Evolutionary conservation across 2,797 vertebrate genomes (phyloP), one percentile per base, ranked within the genome.

Genomic region (Squalus acanthias): DNA sequence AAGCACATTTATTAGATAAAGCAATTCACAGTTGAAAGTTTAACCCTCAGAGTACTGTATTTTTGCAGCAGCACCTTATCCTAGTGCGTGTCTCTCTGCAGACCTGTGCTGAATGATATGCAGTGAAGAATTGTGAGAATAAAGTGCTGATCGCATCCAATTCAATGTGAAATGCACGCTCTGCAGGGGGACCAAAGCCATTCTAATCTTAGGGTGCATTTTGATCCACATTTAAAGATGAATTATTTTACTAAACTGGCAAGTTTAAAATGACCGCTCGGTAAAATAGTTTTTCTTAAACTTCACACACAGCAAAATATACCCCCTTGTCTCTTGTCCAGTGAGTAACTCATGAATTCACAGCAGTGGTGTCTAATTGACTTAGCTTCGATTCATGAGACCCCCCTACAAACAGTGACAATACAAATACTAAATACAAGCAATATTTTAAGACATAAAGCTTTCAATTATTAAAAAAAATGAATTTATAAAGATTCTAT

Each of bases 31-130:
- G 10, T 95, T 72, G 94, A 74, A 46, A 72, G 94, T 74, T 95
- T 74, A 95, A 95, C 69, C 69, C 94, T 95, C 63, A 93, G 46
- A 53, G 12, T 15, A 95, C 24, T 95, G 46, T 74, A 74, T 70
- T 70, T 74, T 95, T 46, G 46, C 74, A 57, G 9, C 2, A 53
- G 46, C 39, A 33, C 67, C 24, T 74, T 57, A 91, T 72, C 72
- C 12, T 50, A 4, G 91, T 67, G 39, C 46, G 33, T 50, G 33
- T 69, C 20, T 65, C 15, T 74, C 93, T 53, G 69, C 93, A 53
- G 46, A 57, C 72, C 69, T 57, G 10, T 53, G 69, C 10, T 46
- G 46, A 50, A 69, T 70, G 67, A n/a, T 50, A 46, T 50, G 26
- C 94, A 50, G 94, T 7, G 46, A 74, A 8, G 26, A 29, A 95